Percentiles rank a stretch among this genome's conserved stretches.
Conservation (phyloP, 2,797 vertebrate species). For the Dendrocincla tyrannina region DNA sequence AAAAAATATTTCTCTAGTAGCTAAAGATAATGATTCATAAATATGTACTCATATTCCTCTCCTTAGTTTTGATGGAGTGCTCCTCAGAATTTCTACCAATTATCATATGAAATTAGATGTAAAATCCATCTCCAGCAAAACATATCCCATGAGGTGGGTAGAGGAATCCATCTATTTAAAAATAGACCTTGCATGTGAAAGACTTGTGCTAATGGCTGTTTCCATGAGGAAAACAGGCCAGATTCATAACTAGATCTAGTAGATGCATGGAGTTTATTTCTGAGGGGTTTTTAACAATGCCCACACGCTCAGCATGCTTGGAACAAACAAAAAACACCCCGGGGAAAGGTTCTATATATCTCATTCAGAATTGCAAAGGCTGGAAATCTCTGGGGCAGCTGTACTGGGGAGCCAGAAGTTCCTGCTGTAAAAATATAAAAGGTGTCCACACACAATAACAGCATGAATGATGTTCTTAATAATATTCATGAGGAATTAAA, state of each 20-base stretch:
- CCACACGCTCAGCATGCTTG: neutral
- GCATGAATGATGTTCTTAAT: neutral
- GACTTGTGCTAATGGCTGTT: neutral
- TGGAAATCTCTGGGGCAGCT: neutral
- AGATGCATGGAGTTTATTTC: neutral
- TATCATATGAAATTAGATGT: neutral
- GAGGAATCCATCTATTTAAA: slow-evolving; percentile 6
- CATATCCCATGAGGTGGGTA: neutral
- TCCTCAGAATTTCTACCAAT: slow-evolving; percentile 8
- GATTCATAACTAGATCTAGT: neutral
- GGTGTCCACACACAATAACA: neutral
- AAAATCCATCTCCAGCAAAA: slow-evolving; percentile 6
- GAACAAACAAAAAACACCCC: neutral
- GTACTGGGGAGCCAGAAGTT: neutral
- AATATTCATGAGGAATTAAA: neutral
- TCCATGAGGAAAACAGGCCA: neutral
- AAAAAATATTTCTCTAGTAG: neutral
- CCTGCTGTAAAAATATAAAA: neutral
- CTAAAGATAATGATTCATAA: neutral
- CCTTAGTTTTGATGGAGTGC: neutral
- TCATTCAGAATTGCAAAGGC: neutral
- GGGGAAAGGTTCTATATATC: neutral
- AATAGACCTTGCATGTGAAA: neutral
- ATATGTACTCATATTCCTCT: neutral
- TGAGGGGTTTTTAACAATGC: neutral